Evolutionary conservation across 1,140 invertebrate species (phyloP), one percentile per base, ranked within the genome.

Genomic region (Drosophila jambulina): DNA sequence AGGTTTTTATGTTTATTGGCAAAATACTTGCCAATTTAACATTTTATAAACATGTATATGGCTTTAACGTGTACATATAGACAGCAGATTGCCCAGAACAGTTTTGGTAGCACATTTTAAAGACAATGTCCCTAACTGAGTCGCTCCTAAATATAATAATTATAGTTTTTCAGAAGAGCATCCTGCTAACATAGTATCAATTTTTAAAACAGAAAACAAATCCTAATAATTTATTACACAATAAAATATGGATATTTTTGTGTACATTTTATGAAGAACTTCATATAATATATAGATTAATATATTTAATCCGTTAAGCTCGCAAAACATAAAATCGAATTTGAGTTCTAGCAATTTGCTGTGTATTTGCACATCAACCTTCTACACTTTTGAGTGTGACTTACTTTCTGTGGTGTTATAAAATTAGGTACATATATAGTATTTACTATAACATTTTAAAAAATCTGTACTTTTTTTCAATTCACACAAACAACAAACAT

Each of bases 351-450:
- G n/a, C 62, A 67, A 43, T 68, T 62, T 70, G 67, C 29, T 56
- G 58, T 43, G 40, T 40, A 65, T 58, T 8, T 9, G 40, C 21
- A 51, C 34, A 38, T 13, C 49, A 40, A 53, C 75, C 56, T 27
- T 42, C 40, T 54, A 63, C 58, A 78, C 45, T 21, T 17, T 3
- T 59, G 21, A 43, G 25, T 64, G 45, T 43, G 29, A 45, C 74
- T 77, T 77, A 77, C 9, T 60, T 78, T 43, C 68, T 56, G 38
- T 49, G 48, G 69, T 25, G 25, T 23, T 72, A 75, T 63, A 77
- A 77, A 77, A 77, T 77, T 77, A 77, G 75, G 75, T 77, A 77
- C 75, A 77, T 69, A 61, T 56, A 77, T 65, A 77, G 19, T 77
- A 56, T 43, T 77, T 49, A 43, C 75, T 54, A 77, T 78, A 77